These are phyloP conservation scores for Dipus sagitta DNA, from an alignment of 2,797 vertebrate genomes.

Conservation along the genomic window DNA sequence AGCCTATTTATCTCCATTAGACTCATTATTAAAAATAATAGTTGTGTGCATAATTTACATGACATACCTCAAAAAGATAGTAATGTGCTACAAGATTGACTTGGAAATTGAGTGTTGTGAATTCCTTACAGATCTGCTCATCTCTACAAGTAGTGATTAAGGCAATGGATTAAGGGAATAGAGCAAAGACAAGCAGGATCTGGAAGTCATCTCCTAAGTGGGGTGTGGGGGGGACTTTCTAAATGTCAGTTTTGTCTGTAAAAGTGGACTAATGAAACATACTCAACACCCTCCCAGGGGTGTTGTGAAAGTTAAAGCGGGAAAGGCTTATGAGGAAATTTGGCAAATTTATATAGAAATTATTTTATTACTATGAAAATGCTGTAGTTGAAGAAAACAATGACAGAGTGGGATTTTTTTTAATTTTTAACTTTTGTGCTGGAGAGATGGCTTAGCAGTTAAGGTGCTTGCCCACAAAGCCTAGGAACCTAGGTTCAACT, in stretches of 20 bases:
- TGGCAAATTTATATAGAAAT: background rate
- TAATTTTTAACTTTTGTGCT: too few relatives aligned
- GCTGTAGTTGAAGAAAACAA: background rate
- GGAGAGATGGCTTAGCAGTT: too few relatives aligned
- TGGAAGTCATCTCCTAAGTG: background rate
- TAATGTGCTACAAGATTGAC: background rate
- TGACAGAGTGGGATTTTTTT: background rate
- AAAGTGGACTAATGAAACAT: background rate
- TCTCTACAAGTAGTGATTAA: background rate
- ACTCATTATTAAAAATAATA: conserved; percentile 7
- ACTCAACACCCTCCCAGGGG: background rate
- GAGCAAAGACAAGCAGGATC: background rate
- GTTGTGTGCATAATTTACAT: conserved; percentile 19
- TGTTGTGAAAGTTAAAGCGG: background rate
- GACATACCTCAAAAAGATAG: background rate
- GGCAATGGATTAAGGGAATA: background rate
- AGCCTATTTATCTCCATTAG: background rate
- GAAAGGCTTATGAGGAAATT: background rate
- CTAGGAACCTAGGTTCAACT: too few relatives aligned
- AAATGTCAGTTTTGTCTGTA: conserved; percentile 18
- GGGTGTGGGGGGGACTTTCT: background rate
- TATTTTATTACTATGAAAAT: conserved; percentile 5
- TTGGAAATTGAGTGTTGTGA: background rate
- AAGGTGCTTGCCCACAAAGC: too few relatives aligned
- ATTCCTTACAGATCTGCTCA: background rate